Base-by-base conservation (phyloP, 2,113 vertebrate genomes). In the Anas platyrhynchos region DNA sequence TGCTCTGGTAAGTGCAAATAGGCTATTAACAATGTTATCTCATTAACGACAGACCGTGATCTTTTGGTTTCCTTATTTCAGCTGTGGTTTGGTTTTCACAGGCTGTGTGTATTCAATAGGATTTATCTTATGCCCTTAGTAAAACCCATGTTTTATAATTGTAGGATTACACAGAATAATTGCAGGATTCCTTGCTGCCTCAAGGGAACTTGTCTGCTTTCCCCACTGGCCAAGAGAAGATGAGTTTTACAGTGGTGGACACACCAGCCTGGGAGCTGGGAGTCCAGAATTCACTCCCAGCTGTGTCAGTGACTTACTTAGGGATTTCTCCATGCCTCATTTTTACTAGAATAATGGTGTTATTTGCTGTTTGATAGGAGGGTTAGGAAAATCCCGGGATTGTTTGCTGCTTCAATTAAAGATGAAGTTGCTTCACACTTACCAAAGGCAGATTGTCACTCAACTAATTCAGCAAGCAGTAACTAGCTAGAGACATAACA, bases 281-380 rank as follows among this genome's bases (percentile, higher is more conserved):
- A 93, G 71, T 72, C 83, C 88, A 92, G 62, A 6, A 76, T 86
- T 87, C 78, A 82, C 84, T 95, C 86, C 67, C 80, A 82, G 25
- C 54, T 69, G 73, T 79, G 26, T 22, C 31, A 29, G 44, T 76
- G 83, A 69, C 86, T 89, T 29, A 69, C 86, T 89, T 29, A 34
- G 54, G 58, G 83, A 76, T 91, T 93, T 85, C 44, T 88, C 65
- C 73, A 52, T 0, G 1, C 32, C 56, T 91, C 77, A 29, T 32
- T 89, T 88, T 88, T 75, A 56, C 73, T 41, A 3, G 5, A 75
- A 92, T 41, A 68, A 82, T 36, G 61, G 21, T 8, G 8, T 65
- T 84, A 36, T n/a, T 63, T 74, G 29, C 29, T 10, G 52, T 90
- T 91, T 67, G 52, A 72, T 46, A 67, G 29, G 31, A 83, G 4